Base-by-base conservation (phyloP, 2,888 invertebrate species). In the Diachrysia chrysitis region DNA sequence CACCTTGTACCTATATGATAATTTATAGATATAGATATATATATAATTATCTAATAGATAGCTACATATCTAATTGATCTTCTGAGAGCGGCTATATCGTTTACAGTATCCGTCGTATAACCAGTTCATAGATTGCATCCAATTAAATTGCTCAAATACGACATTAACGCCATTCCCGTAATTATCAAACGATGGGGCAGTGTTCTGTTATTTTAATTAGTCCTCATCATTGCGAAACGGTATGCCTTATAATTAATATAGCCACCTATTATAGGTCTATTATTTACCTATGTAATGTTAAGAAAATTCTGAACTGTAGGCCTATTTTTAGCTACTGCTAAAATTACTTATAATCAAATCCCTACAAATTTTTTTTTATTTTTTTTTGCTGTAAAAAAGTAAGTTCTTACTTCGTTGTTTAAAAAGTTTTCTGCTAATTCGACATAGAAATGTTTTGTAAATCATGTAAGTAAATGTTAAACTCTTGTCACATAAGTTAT, bases 131-230 rank as follows among this genome's bases (percentile, higher is more conserved):
- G 48, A 48, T 48, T 48, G 19, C 19, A 17, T 48, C 17, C 19
- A 48, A 48, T 17, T 48, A 19, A 48, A 48, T 17, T 7, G 48
- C 48, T 19, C 48, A 17, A 17, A 48, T 19, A 48, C 19, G 9
- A 46, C 46, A 48, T 48, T 48, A 19, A 19, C 48, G 48, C 48
- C 48, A 48, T 48, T 48, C 17, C 48, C 48, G 48, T 48, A 17
- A 48, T 48, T 19, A 48, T 14, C 37, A 5, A 19, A 19, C 48
- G 42, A n/a, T n/a, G 48, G 48, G 17, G 4, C 48, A 17, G 17
- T 48, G 48, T 48, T 19, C 17, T 48, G 7, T 48, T 48, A 48
- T 10, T 19, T 37, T 37, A 37, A 37, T 37, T 37, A 37, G 37
- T 2, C 37, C 0, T 37, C 37, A 37, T 37, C 5, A 16, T 37